These are phyloP conservation scores for Oxyura jamaicensis DNA, from an alignment of 2,113 vertebrate genomes.

Conservation along the genomic window DNA sequence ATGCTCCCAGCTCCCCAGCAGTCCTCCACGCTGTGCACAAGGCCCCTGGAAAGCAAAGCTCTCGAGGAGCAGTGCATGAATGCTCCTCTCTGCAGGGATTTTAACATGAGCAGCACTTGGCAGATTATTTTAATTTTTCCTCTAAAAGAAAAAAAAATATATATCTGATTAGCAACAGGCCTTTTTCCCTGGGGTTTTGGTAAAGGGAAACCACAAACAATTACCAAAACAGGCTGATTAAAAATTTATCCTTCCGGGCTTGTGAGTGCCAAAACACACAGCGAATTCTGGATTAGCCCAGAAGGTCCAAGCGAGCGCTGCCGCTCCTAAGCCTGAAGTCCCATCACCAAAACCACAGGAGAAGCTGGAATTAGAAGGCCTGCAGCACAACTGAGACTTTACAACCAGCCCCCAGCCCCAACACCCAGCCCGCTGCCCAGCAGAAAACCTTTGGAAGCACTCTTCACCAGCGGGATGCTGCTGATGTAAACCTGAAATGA, in stretches of 20 bases:
- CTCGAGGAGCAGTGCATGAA: neutral
- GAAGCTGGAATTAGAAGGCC: neutral
- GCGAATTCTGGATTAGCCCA: neutral
- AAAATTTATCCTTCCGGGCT: constrained; percentile 9
- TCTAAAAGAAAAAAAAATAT: neutral
- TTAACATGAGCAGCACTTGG: constrained; percentile 3
- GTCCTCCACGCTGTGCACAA: neutral
- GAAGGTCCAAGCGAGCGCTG: rapidly evolving
- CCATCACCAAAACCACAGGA: neutral
- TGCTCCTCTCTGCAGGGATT: neutral
- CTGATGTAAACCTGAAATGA: neutral
- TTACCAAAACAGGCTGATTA: constrained; percentile 41
- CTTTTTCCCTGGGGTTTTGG: neutral
- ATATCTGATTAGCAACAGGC: neutral
- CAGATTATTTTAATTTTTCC: constrained; percentile 34
- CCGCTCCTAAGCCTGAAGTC: neutral
- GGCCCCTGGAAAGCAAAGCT: constrained; percentile 31
- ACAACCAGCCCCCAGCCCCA: neutral
- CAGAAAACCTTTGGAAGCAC: neutral
- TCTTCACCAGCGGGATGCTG: neutral
- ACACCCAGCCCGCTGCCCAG: neutral
- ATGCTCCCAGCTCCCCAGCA: neutral
- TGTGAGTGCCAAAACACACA: neutral
- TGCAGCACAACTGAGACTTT: neutral
- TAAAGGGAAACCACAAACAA: constrained; percentile 38